Conservation (phyloP, 1,140 invertebrate genomes). For the Caenorhabditis elegans region WBcel235 BX284602.5:15035501-15036000, state of each 20-base stretch:
- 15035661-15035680: slow-evolving; percentile 35
- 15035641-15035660: background rate
- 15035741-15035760: background rate
- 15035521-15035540: background rate
- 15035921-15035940: no score
- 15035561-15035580: slow-evolving; percentile 24
- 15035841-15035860: no score
- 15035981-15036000: no score
- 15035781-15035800: background rate
- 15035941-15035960: no score
- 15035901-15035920: no score
- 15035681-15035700: background rate
- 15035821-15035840: no score
- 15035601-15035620: background rate
- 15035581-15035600: background rate
- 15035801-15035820: no score
- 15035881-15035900: no score
- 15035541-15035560: slow-evolving; percentile 19
- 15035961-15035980: no score
- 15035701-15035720: background rate
- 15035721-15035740: background rate
- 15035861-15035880: no score
- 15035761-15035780: background rate
- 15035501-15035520: no score
- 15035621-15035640: background rate